Conservation (phyloP, 2,113 vertebrate genomes). For the Sylvia atricapilla region DNA sequence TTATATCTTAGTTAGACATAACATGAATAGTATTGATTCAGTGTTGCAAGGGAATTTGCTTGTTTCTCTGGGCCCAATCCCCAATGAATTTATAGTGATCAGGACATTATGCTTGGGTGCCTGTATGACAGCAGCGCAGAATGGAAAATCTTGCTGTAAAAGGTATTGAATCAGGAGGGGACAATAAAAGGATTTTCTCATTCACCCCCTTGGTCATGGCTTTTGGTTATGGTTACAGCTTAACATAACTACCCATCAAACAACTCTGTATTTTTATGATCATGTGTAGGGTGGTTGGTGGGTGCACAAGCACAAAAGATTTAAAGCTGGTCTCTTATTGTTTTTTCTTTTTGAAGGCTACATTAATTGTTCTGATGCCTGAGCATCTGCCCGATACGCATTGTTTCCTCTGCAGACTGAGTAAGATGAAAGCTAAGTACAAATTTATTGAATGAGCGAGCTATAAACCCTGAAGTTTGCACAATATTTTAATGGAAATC, state of each 20-base stretch:
- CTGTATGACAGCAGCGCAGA: neutral
- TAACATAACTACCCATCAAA: neutral
- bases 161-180: neutral
- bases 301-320: neutral
- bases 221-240: slow-evolving; percentile 42
- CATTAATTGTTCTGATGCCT: slow-evolving; percentile 30
- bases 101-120: neutral
- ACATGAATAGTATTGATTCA: neutral
- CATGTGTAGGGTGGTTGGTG: neutral
- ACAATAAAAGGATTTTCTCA: neutral
- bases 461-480: slow-evolving; percentile 19
- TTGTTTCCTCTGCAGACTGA: slow-evolving; percentile 14
- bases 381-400: neutral
- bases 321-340: slow-evolving; percentile 7
- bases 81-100: neutral
- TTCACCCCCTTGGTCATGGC: slow-evolving; percentile 1
- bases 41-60: neutral
- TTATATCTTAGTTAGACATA: neutral
- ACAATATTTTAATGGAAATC: slow-evolving; percentile 25
- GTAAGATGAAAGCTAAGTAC: slow-evolving; percentile 35
- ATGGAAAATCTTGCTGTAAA: neutral
- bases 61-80: neutral
- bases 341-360: slow-evolving; percentile 1
- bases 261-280: neutral
- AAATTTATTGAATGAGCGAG: slow-evolving; percentile 43